Evolutionary conservation across 2,797 vertebrate species (phyloP).

Genomic region (Poeciliopsis paucimaculata): DNA sequence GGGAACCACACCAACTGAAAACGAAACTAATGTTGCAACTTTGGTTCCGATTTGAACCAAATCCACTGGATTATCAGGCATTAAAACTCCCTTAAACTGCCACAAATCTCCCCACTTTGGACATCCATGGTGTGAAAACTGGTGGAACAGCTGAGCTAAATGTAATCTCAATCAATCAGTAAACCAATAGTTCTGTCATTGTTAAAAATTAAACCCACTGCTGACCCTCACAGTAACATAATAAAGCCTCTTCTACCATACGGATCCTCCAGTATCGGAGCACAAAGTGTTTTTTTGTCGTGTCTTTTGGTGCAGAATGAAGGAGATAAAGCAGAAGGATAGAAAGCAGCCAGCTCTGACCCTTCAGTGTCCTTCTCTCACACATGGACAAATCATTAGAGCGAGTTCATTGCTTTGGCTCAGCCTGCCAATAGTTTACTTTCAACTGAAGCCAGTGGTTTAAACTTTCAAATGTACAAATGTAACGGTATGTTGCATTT

Average conservation of each 20-base stretch:
- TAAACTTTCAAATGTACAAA: constrained; percentile 53
- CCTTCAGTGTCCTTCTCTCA: constrained; percentile 58
- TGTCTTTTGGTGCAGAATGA: constrained; percentile 1
- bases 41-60: too few relatives aligned
- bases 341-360: constrained; percentile 54
- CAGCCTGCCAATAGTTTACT: constrained; percentile 58
- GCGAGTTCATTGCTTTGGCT: constrained; percentile 44
- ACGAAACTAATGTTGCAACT: too few relatives aligned
- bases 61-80: too few relatives aligned
- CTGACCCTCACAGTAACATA: neutral
- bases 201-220: neutral
- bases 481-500: constrained; percentile 39
- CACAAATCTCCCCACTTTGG: too few relatives aligned
- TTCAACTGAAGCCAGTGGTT: constrained; percentile 58
- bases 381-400: constrained; percentile 74
- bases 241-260: neutral
- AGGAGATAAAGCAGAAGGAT: constrained; percentile 17
- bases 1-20: too few relatives aligned
- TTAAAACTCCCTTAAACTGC: too few relatives aligned
- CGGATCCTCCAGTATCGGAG: constrained; percentile 4
- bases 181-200: neutral
- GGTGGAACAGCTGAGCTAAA: too few relatives aligned
- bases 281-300: neutral
- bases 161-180: too few relatives aligned
- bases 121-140: too few relatives aligned